Base-by-base conservation (phyloP, 2,888 invertebrate genomes). In the Leptopilina myrica region DNA sequence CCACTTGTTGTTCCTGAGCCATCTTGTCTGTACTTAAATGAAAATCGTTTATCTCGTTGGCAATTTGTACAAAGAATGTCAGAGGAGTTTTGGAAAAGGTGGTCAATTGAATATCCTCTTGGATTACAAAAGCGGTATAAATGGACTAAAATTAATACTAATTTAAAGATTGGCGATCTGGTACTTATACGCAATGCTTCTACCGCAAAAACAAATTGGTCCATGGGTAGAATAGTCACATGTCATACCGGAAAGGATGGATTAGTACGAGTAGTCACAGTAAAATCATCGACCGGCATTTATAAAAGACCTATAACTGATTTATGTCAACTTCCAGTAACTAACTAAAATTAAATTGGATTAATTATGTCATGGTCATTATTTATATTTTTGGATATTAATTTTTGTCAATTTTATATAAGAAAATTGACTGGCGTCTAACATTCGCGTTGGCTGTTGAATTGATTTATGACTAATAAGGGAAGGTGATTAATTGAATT, bases 51-150 rank as follows among this genome's bases (percentile, higher is more conserved):
- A 49, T 73, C 67, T 15, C 78, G 76, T 14, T 78, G 66, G 65
- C 78, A 76, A 20, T 64, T 56, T 49, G n/a, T 73, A 1, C 49
- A 49, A 20, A 5, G 56, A 56, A 56, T 56, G 56, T 56, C 56
- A 3, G 40, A 73, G n/a, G 7, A 56, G 8, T 78, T 78, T 26
- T 64, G 49, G 43, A 53, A 40, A 15, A 6, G 26, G 33, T 78
- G 73, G 62, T 62, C 43, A 1, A 12, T 6, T 9, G 73, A 78
- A 15, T 78, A 78, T 62, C 5, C 69, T 12, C 49, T 12, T 2
- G n/a, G 9, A 2, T 53, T 78, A n/a, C 78, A 78, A 14, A 59
- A 78, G 12, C 40, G 78, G 12, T 43, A 43, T 26, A 78, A 64
- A 33, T 64, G 73, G 49, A 14, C 15, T 7, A 20, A 62, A 14